Conservation (phyloP, 2,797 vertebrate species). For the Protonibea diacanthus region DNA sequence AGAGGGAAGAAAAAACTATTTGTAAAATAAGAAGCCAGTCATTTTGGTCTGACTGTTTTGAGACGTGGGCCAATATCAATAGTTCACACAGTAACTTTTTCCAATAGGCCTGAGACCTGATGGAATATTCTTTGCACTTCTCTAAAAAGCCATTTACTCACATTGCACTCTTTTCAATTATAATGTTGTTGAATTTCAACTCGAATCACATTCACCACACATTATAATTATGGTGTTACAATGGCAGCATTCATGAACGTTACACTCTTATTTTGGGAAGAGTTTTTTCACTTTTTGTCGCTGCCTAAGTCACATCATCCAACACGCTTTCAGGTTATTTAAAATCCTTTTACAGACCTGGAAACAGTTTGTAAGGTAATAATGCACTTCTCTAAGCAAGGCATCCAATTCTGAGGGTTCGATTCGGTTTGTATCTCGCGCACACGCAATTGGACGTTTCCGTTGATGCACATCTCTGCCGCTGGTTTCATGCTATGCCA, state of each 20-base stretch:
- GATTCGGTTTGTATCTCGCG: background rate
- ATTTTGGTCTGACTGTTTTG: constrained; percentile 41
- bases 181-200: constrained; percentile 26
- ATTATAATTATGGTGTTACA: constrained; percentile 36
- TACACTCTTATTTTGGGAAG: background rate
- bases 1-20: constrained; percentile 40
- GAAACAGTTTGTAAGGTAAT: background rate
- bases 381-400: background rate
- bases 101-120: constrained; percentile 24
- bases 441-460: background rate
- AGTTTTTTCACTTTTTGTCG: constrained; percentile 1
- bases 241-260: constrained; percentile 38
- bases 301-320: background rate
- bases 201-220: constrained; percentile 29
- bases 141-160: constrained; percentile 20
- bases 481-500: background rate
- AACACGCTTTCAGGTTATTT: background rate
- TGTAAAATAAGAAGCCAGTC: constrained; percentile 39
- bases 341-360: background rate
- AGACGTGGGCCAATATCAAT: constrained; percentile 68
- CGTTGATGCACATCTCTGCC: background rate
- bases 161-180: constrained; percentile 34
- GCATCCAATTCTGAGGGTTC: background rate
- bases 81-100: constrained; percentile 34
- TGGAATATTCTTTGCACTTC: constrained; percentile 11